Conservation (phyloP, 1,140 invertebrate genomes). For the Bicyclus anynana region DNA sequence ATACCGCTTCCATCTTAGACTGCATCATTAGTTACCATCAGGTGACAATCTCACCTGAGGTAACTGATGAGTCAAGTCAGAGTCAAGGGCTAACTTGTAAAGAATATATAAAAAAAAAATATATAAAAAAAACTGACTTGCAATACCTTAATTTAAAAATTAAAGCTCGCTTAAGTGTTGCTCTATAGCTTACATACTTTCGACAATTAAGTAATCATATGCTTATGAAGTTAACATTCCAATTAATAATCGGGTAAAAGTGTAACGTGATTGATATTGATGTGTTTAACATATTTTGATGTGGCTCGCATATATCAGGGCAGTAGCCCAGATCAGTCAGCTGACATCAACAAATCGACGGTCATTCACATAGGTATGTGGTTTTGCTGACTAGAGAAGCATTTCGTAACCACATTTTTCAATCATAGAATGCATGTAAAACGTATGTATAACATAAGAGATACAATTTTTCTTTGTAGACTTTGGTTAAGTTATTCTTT, state of each 20-base stretch:
- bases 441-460: too few species aligned
- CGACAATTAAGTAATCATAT: slow-evolving; percentile 1
- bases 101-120: too few species aligned
- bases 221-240: slow-evolving; percentile 5
- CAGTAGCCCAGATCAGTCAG: slow-evolving; percentile 28
- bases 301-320: slow-evolving; percentile 14
- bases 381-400: neutral
- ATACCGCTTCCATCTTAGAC: too few species aligned
- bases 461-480: too few species aligned
- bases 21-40: too few species aligned
- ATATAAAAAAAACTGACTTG: too few species aligned
- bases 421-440: neutral
- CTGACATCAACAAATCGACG: slow-evolving; percentile 42
- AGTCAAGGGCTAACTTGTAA: too few species aligned
- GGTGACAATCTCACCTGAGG: too few species aligned
- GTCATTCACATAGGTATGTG: slow-evolving; percentile 4
- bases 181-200: neutral
- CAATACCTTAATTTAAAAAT: slow-evolving; percentile 10
- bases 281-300: slow-evolving; percentile 32
- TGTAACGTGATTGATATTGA: slow-evolving; percentile 39
- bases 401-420: neutral
- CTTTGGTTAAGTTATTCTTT: too few species aligned
- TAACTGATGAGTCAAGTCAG: too few species aligned
- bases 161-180: neutral
- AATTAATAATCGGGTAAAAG: slow-evolving; percentile 4